These are phyloP conservation scores for Leptopilina myrica DNA, from an alignment of 2,888 invertebrate species.

Conservation along the genomic window DNA sequence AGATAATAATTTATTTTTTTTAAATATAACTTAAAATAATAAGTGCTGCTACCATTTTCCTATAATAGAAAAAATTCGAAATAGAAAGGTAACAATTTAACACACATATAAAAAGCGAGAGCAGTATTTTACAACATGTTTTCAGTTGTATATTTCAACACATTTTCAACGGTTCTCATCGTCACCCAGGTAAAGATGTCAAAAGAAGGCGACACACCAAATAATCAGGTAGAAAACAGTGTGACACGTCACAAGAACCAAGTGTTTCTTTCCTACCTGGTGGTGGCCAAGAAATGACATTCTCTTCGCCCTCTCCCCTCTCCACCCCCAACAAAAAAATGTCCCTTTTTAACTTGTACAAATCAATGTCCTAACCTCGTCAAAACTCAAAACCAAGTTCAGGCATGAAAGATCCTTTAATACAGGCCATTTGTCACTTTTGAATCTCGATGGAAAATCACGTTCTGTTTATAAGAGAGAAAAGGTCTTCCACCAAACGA, in stretches of 20 bases:
- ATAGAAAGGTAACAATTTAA: not conserved
- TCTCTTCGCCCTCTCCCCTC: not conserved
- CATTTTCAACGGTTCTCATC: conserved; percentile 17
- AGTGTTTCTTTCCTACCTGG: not conserved
- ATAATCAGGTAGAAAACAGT: conserved; percentile 33
- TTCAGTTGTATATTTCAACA: conserved; percentile 15
- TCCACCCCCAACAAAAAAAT: not conserved
- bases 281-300: conserved; percentile 31
- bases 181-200: conserved; percentile 30
- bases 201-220: conserved; percentile 35
- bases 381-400: not conserved
- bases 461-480: conserved; percentile 35
- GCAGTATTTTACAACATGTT: not conserved
- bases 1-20: too few species aligned
- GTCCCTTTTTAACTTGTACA: conserved; percentile 23
- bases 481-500: not conserved
- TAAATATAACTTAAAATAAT: too few species aligned
- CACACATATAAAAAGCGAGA: not conserved
- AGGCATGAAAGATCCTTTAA: conserved; percentile 29
- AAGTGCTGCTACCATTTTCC: too few species aligned
- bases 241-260: not conserved
- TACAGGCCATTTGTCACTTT: conserved; percentile 34
- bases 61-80: not conserved
- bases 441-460: conserved; percentile 32
- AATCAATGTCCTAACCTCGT: conserved; percentile 12